Percentiles rank a stretch among this genome's conserved stretches.
Conservation (phyloP, 2,888 invertebrate species). For the Andrena chrysosceles region DNA sequence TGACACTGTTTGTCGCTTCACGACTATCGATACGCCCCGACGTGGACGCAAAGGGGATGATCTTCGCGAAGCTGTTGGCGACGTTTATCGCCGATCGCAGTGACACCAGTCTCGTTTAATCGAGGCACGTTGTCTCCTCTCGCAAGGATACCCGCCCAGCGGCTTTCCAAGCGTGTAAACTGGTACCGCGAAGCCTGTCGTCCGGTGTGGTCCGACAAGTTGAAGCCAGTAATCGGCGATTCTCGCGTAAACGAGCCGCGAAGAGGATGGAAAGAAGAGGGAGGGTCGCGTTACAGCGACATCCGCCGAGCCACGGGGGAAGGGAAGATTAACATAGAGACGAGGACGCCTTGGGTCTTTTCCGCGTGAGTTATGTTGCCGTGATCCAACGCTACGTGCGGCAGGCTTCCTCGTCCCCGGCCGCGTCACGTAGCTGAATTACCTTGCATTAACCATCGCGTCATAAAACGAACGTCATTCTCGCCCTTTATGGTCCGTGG, state of each 20-base stretch:
- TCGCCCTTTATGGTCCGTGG: constrained; percentile 16
- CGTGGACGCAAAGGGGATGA: background rate
- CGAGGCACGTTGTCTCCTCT: background rate
- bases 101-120: background rate
- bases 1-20: background rate
- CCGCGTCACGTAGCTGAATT: constrained; percentile 27
- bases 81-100: constrained; percentile 29
- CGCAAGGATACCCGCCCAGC: background rate
- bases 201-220: constrained; percentile 68
- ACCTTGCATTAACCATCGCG: constrained; percentile 50
- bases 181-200: constrained; percentile 29
- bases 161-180: constrained; percentile 9
- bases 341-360: constrained; percentile 74
- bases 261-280: constrained; percentile 19
- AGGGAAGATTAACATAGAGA: constrained; percentile 78
- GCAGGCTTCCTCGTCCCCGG: background rate
- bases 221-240: constrained; percentile 63
- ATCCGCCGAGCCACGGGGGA: constrained; percentile 9
- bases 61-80: constrained; percentile 22
- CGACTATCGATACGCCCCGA: background rate
- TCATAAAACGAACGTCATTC: constrained; percentile 36
- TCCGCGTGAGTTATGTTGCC: constrained; percentile 72
- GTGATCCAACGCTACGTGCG: constrained; percentile 26
- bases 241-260: constrained; percentile 54
- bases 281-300: constrained; percentile 4